Evolutionary conservation across 2,888 invertebrate genomes (phyloP).

Genomic region (Crioceris asparagi): DNA sequence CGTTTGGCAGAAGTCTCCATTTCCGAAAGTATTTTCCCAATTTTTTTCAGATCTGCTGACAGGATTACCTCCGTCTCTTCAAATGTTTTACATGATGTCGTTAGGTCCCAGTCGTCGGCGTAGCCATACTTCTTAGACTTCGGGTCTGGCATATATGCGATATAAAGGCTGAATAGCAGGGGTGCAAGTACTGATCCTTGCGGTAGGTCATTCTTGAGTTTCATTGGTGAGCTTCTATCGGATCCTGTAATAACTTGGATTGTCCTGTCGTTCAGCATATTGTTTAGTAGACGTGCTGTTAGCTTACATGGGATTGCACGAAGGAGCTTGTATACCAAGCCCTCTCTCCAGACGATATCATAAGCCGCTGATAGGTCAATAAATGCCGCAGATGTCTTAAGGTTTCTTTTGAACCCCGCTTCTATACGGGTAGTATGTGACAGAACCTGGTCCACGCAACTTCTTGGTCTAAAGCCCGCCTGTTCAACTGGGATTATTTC

Average conservation of each 20-base stretch:
- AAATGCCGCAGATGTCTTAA: conserved; percentile 12
- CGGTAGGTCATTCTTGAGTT: no score
- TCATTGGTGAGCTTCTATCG: neutral
- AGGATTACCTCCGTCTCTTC: conserved; percentile 7
- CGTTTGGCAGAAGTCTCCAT: conserved; percentile 8
- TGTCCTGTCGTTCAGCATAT: no score
- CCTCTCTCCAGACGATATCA: conserved; percentile 14
- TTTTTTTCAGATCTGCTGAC: conserved; percentile 4
- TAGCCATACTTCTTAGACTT: conserved; percentile 12
- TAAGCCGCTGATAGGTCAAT: conserved; percentile 13
- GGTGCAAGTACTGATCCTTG: no score
- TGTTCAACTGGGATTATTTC: conserved; percentile 13
- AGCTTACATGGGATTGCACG: conserved; percentile 8
- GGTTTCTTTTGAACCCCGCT: conserved; percentile 13
- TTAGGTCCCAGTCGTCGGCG: conserved; percentile 10
- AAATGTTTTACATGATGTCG: conserved; percentile 5
- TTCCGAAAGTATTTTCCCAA: conserved; percentile 9
- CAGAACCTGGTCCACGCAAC: conserved; percentile 16
- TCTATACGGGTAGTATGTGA: conserved; percentile 16
- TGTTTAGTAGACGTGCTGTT: no score
- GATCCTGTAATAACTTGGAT: conserved; percentile 6
- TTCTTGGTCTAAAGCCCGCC: conserved; percentile 14
- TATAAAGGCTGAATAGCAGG: conserved; percentile 13
- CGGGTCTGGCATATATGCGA: conserved; percentile 13
- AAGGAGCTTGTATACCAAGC: conserved; percentile 10